Base-by-base conservation (phyloP, 2,113 vertebrate species). In the Tetrao urogallus region DNA sequence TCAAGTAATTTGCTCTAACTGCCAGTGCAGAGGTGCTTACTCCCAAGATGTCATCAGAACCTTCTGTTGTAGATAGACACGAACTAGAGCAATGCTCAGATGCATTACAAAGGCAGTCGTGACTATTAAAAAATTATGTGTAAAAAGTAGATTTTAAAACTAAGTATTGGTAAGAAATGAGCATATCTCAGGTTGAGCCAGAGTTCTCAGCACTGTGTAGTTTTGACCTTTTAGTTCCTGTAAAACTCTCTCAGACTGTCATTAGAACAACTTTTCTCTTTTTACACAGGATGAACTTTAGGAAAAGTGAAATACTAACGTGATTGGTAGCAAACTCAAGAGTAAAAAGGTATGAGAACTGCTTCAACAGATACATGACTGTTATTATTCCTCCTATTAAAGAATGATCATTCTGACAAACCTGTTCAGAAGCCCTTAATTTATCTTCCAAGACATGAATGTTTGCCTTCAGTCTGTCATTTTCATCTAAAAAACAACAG, bases 401-500 rank as follows among this genome's bases (percentile, higher is more conserved):
- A 54, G 17, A 71, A 78, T 13, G 5, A 34, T 34, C 4, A 43
- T 63, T 66, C 82, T 88, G 28, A 83, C 77, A 9, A 36, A 98
- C 98, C 97, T 97, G 96, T 86, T 98, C 96, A 71, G 92, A 88
- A 67, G 86, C 52, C 77, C 95, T 98, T 76, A 98, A 83, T 84
- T 98, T 98, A 58, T 97, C 87, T 93, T 97, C 97, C 81, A 97
- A 91, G 66, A 92, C 60, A 21, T 86, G 92, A 88, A 94, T 89
- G 65, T 82, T 94, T 94, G 73, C 96, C 89, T 98, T 98, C 38
- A 98, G 87, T 56, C 91, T 96, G 66, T 95, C 93, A 95, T 98
- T 98, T 98, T 98, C 97, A 93, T 96, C 98, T 98, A 78, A 8
- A 4, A 61, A 95, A 96, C 32, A 93, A 89, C 47, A 54, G 71